Conservation (phyloP, 2,113 vertebrate species). For the Oryzias melastigma region DNA sequence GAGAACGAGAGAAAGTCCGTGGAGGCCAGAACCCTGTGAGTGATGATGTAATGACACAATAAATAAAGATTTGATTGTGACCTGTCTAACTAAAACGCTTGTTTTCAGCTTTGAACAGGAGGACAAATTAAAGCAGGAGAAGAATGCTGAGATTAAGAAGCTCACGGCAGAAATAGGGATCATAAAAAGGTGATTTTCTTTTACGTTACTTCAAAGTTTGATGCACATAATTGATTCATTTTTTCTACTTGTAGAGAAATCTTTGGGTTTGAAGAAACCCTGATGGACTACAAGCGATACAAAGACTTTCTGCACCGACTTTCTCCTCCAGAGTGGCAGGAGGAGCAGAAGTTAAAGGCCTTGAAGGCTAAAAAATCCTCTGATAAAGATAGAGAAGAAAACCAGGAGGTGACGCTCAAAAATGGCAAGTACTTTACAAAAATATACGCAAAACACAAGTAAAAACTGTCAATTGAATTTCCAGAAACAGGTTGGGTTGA, state of each 20-base stretch:
- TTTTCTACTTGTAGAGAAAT: slow-evolving; percentile 78
- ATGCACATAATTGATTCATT: background rate
- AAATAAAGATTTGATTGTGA: background rate
- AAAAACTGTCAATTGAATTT: background rate
- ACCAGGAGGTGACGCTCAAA: slow-evolving; percentile 1
- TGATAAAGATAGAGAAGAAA: background rate
- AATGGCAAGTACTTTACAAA: slow-evolving; percentile 12
- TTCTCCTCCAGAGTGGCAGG: slow-evolving; percentile 86
- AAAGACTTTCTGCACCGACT: slow-evolving; percentile 85
- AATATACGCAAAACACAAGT: background rate
- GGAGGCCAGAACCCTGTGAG: slow-evolving; percentile 83
- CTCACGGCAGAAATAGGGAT: slow-evolving; percentile 79
- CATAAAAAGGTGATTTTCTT: slow-evolving; percentile 78
- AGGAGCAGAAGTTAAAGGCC: slow-evolving; percentile 64
- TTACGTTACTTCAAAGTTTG: background rate
- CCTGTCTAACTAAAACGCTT: background rate
- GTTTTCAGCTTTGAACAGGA: slow-evolving; percentile 83
- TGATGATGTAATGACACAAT: background rate
- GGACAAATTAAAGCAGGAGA: slow-evolving; percentile 81
- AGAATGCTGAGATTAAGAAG: slow-evolving; percentile 77
- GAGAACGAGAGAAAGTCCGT: slow-evolving; percentile 82
- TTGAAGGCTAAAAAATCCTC: background rate
- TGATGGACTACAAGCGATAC: slow-evolving; percentile 83
- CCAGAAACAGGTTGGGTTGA: too few species aligned
- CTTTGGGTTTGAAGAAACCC: slow-evolving; percentile 75